Percentiles rank a stretch among this genome's conserved stretches.
Evolutionary conservation across 1,140 invertebrate species (phyloP).

Genomic region (Proctacanthus coquilletti): DNA sequence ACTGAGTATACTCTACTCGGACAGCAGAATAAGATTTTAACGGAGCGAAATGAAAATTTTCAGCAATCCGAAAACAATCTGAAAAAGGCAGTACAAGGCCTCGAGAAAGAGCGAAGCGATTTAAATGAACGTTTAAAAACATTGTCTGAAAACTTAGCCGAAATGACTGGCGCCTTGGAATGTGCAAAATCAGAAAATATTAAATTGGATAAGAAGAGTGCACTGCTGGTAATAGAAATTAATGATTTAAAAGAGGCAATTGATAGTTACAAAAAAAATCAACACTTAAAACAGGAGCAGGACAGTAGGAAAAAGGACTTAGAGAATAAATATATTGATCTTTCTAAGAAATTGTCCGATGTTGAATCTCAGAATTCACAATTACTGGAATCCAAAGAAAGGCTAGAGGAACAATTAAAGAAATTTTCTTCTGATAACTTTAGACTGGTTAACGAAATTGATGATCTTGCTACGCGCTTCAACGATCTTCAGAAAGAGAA

Average conservation of each 20-base stretch:
- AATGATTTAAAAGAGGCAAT: neutral
- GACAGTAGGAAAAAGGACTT: too few relatives aligned
- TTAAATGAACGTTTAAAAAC: neutral
- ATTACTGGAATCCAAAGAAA: too few relatives aligned
- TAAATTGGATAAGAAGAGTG: neutral
- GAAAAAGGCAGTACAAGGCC: neutral
- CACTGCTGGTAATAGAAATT: neutral
- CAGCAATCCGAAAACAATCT: neutral
- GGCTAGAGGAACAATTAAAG: conserved; percentile 4
- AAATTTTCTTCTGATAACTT: neutral
- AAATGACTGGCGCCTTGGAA: neutral
- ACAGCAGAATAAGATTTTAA: neutral
- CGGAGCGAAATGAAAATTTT: neutral
- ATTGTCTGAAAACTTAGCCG: neutral
- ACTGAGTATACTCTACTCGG: neutral
- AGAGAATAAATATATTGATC: too few relatives aligned
- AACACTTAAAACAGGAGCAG: too few relatives aligned
- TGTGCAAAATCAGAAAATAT: neutral
- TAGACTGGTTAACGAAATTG: neutral
- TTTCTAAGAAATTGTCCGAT: too few relatives aligned
- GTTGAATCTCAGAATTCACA: too few relatives aligned
- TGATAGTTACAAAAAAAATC: neutral
- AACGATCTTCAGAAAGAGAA: too few relatives aligned
- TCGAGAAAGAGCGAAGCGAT: neutral
- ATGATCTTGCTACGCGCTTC: neutral